Evolutionary conservation across 1,140 invertebrate genomes (phyloP), one percentile per base, ranked within the genome.

Genomic region (Ceratina japonica): DNA sequence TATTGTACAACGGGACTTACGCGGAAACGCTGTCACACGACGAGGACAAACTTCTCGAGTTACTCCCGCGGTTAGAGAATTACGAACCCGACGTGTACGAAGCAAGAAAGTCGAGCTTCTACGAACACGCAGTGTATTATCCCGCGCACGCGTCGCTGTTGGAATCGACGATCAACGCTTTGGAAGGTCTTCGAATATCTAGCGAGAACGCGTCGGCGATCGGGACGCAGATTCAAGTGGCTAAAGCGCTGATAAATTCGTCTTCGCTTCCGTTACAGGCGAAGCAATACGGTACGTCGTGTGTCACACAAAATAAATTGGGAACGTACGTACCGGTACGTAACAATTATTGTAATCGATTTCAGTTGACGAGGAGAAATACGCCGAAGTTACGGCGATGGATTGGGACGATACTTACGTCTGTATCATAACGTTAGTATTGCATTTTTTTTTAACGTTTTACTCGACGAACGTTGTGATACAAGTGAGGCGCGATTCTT

Each of bases 331-430:
- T 44, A 44, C 5, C n/a, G n/a, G n/a, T n/a, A n/a, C n/a, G 74
- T 86, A 89, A 81, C 20, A 22, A n/a, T 61, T 22, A n/a, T n/a
- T n/a, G 73, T 75, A 69, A 44, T 44, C n/a, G 49, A 77, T 84
- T 86, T 70, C 75, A 90, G 89, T 83, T 22, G 84, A 91, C 80
- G 91, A 90, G 82, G 93, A 93, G 83, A 93, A 92, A 69, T 93
- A 94, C 44, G 93, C 94, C 13, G 94, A 94, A 75, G 92, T 96
- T 18, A 94, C 94, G 62, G 94, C 94, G 69, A 94, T 95, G 66
- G 96, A 96, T 91, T 91, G 92, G 75, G 91, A 94, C 86, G 96
- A 96, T 87, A 92, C 94, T 27, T 96, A 96, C 89, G 94, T 96
- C 15, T 95, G 95, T 27, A 90, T 95, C 54, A 94, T 96, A 76